These are phyloP conservation scores for Caerostris darwini DNA, from an alignment of 1,140 invertebrate genomes.

Conservation along the genomic window DNA sequence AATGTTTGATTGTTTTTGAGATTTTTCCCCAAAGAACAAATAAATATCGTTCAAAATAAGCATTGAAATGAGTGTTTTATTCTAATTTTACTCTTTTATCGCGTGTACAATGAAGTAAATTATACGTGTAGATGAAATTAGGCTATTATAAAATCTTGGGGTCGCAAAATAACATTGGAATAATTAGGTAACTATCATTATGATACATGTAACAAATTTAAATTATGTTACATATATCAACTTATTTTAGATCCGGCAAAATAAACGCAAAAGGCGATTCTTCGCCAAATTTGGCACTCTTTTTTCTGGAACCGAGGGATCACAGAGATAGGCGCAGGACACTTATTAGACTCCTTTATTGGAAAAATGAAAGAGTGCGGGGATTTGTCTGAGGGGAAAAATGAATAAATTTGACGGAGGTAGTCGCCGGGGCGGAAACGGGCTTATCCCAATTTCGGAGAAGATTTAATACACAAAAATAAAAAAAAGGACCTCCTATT, in stretches of 20 bases:
- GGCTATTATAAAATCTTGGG: background rate
- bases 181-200: background rate
- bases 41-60: too few species aligned
- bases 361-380: conserved; percentile 32
- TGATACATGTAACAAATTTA: background rate
- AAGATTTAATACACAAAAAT: background rate
- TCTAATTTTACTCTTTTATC: too few species aligned
- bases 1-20: too few species aligned
- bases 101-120: too few species aligned
- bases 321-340: background rate
- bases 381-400: conserved; percentile 8
- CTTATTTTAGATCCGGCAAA: background rate
- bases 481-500: background rate
- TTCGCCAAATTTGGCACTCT: background rate
- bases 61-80: too few species aligned
- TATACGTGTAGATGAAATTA: too few species aligned
- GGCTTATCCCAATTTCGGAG: background rate
- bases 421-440: conserved; percentile 6
- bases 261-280: background rate
- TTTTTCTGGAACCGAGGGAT: conserved; percentile 2
- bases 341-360: conserved; percentile 38
- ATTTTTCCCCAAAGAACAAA: too few species aligned
- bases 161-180: background rate
- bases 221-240: background rate
- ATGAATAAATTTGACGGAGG: conserved; percentile 23